Evolutionary conservation across 1,140 invertebrate genomes (phyloP), one percentile per base, ranked within the genome.

Genomic region (Antheraea pernyi): DNA sequence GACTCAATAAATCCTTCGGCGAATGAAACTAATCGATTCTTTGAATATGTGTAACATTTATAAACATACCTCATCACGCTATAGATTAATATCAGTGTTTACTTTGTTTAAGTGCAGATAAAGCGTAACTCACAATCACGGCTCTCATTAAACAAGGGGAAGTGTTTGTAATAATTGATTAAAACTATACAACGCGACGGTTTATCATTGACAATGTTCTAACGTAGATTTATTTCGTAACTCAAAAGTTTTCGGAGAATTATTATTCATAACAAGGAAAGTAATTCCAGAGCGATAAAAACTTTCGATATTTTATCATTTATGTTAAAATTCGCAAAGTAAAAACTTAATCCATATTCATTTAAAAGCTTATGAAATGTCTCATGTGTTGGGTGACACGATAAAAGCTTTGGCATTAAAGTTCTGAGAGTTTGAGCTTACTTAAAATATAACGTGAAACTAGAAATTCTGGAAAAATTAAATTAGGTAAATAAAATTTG

Each of bases 131-230:
- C 65, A 75, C 71, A 72, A 79, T 75, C 71, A 61, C 36, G 62
- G n/a, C 73, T 67, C 67, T 76, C 73, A 72, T 77, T 76, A 79
- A 74, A 71, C 74, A 71, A 69, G 64, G 65, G 70, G 71, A 74
- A 75, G 76, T 74, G 79, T 76, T 76, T 76, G 74, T 76, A 76
- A 75, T 80, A 80, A 80, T 78, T 80, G 79, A 80, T 80, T 80
- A 78, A 74, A 78, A 67, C 67, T 78, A 74, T 77, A 76, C 66
- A 7, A 42, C 6, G 67, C 73, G 66, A 68, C 76, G 74, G 75
- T 9, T 75, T 80, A 78, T 10, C 13, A 72, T 71, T 71, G 66
- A 70, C 67, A 65, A 19, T 59, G 70, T 42, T 48, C 19, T 37
- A 18, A 18, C 53, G 30, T 30, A 36, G 22, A 39, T 37, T 37